phyloP scores from a whole-genome alignment of 2,888 invertebrate species.

The Drosophila setosimentum region DNA sequence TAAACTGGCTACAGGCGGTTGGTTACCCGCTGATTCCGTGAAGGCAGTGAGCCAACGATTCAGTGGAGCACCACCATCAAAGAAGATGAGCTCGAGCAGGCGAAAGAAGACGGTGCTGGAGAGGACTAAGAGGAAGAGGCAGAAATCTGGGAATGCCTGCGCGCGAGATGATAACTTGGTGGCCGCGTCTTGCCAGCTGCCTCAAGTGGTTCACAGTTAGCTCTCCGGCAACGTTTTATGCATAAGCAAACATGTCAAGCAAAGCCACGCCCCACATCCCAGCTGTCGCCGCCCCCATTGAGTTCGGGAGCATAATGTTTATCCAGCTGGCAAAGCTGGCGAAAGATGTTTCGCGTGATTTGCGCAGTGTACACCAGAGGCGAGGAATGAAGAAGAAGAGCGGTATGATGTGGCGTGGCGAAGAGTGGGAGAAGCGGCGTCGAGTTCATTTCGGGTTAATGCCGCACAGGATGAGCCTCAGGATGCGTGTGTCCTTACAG shows the following conservation, averaged over 20 bases:
- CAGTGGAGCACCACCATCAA: background rate
- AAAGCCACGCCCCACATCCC: slow-evolving; percentile 41
- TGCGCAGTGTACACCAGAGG: slow-evolving; percentile 37
- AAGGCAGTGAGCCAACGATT: slow-evolving; percentile 5
- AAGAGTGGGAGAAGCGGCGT: slow-evolving; percentile 3
- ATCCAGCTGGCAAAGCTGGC: slow-evolving; percentile 77
- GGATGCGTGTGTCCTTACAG: slow-evolving; percentile 76
- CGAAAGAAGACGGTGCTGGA: background rate
- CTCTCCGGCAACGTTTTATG: slow-evolving; percentile 66
- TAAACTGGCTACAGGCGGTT: slow-evolving; percentile 65
- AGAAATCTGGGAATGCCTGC: slow-evolving; percentile 49
- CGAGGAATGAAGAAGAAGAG: background rate
- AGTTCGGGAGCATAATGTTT: slow-evolving; percentile 66
- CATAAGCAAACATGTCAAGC: slow-evolving; percentile 81
- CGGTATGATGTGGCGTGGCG: background rate
- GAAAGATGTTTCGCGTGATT: slow-evolving; percentile 79
- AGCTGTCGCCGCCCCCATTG: background rate
- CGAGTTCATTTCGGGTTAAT: slow-evolving; percentile 78
- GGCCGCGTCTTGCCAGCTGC: slow-evolving; percentile 45
- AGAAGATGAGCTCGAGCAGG: background rate
- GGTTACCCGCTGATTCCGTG: slow-evolving; percentile 24
- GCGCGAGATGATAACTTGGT: slow-evolving; percentile 68
- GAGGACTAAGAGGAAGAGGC: background rate
- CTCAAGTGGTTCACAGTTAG: slow-evolving; percentile 58
- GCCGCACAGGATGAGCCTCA: slow-evolving; percentile 60